Evolutionary conservation across 2,888 invertebrate species (phyloP), one percentile per base, ranked within the genome.

Genomic region (Girardia tigrina): DNA sequence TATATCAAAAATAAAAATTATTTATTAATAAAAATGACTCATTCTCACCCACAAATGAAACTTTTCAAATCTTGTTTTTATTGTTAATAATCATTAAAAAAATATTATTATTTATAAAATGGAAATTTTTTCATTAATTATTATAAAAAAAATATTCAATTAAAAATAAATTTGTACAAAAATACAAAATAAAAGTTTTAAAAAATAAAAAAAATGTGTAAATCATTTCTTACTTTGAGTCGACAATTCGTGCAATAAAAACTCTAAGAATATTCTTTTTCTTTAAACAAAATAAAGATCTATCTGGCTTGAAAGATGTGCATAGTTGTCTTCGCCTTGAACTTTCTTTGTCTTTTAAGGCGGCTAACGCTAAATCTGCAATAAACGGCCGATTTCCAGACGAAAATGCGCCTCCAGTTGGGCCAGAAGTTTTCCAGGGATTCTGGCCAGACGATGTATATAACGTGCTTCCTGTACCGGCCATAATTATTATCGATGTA

Each of bases 261-360:
- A 72, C 29, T 12, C 76, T 27, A 29, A 75, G 20, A 4, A 72
- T 42, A 29, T 75, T 75, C 26, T 75, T 75, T 23, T 70, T 75
- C 16, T n/a, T 74, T 26, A 75, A 73, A 20, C 74, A 75, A 74
- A 75, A 75, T 23, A 75, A 42, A 29, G 76, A 75, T 74, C 76
- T 28, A 29, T 75, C 76, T 23, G 72, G 76, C 42, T 75, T 75
- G 72, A 75, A 75, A 26, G 76, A 29, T 20, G 76, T 72, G 29
- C 74, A 75, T 70, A 28, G 29, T 8, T 72, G 26, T 74, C 70
- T 73, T 29, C 29, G 4, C 29, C 29, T 75, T 29, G 74, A 42
- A 16, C 36, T 6, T 74, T 75, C 76, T 36, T 36, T 27, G n/a
- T 75, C 76, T 74, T 75, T 75, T 20, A 75, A 72, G 12, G 76